Evolutionary conservation across 2,888 invertebrate genomes (phyloP), one percentile per base, ranked within the genome.

Genomic region (Tachina lurida): DNA sequence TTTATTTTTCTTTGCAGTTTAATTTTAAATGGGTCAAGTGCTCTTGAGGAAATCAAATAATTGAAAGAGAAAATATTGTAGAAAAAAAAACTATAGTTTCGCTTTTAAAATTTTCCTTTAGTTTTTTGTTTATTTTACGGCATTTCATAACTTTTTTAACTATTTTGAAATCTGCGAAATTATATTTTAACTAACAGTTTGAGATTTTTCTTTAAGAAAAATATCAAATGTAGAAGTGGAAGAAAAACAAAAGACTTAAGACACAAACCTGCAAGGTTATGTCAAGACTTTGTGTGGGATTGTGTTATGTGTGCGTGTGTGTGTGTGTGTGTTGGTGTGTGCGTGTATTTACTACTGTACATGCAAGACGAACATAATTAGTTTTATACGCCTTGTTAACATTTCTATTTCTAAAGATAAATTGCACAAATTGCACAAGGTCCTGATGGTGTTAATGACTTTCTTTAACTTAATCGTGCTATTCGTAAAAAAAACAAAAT

Each of bases 61-160:
- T 81, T 68, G 68, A 81, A 81, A 81, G 81, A 81, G 75, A 81
- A 81, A 74, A 15, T 81, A 54, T 45, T 68, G 22, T 2, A 22
- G n/a, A 41, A 58, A 65, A 47, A 17, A 3, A 49, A 9, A 63
- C n/a, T 31, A 31, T 31, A 65, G 39, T 62, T 81, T 81, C 54
- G 62, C 60, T 81, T 75, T 81, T 67, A 49, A 39, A 41, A n/a
- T 9, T 52, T 52, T 45, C 10, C 12, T 56, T 76, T 31, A 22
- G 22, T 22, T 22, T 22, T 22, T 22, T 22, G 1, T 22, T 22
- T 3, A 3, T 1, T 3, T 22, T 22, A 22, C 22, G 41, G 41
- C 41, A n/a, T 58, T 73, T 58, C 63, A 49, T 58, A 73, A 56
- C 9, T 15, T 47, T 67, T 58, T 67, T 19, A 15, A 17, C 12